Evolutionary conservation across 1,140 invertebrate species (phyloP).

Genomic region (Lepidostoma basale): DNA sequence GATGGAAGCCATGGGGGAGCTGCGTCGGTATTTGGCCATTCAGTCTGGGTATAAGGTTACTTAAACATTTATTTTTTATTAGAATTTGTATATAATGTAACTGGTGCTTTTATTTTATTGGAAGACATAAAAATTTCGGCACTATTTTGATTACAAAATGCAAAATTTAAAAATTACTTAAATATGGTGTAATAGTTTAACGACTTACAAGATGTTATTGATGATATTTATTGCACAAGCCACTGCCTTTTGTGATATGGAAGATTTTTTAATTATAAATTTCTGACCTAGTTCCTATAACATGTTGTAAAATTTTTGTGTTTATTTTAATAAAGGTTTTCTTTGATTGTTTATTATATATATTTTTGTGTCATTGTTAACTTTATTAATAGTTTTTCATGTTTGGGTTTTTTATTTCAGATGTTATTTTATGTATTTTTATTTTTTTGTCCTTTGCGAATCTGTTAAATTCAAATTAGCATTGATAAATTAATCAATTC

Average conservation of each 20-base stretch:
- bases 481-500: no score
- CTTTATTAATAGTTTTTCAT: no score
- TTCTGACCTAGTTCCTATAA: no score
- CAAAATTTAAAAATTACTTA: background rate
- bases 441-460: no score
- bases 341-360: no score
- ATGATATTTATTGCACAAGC: background rate
- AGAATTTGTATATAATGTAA: background rate
- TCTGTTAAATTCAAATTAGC: no score
- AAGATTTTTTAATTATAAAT: no score
- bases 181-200: background rate
- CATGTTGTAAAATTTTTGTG: no score
- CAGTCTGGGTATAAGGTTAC: slow-evolving; percentile 40
- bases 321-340: no score
- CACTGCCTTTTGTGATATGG: background rate
- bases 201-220: background rate
- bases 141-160: background rate
- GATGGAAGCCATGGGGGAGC: slow-evolving; percentile 45
- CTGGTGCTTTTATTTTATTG: background rate
- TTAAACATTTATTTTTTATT: background rate
- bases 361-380: no score
- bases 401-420: no score
- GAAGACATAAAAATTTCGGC: background rate
- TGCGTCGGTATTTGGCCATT: slow-evolving; percentile 36
- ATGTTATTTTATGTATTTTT: no score